A percentile compares a stretch with the other conserved stretches of the same genome.
Conservation (phyloP, 2,888 invertebrate genomes). For the Nomada fucata region DNA sequence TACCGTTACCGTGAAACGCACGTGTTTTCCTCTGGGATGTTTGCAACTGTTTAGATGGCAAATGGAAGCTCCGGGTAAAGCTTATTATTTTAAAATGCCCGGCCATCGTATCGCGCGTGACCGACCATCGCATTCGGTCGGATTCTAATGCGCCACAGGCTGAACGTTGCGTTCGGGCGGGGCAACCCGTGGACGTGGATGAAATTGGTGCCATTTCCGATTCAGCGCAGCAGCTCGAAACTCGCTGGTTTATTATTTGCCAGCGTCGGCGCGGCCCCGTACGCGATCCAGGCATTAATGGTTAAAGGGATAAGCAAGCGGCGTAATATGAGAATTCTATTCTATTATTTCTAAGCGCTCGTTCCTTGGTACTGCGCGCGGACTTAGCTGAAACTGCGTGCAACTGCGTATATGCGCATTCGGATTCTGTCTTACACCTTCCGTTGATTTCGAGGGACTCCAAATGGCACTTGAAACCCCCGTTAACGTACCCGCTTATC, state of each 20-base stretch:
- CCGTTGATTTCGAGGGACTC: too few species aligned
- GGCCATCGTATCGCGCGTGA: neutral
- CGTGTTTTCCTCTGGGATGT: conserved; percentile 42
- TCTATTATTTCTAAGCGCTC: neutral
- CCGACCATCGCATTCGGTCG: neutral
- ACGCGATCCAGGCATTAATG: neutral
- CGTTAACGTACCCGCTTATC: too few species aligned
- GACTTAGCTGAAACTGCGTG: too few species aligned
- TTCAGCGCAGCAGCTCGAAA: conserved; percentile 5
- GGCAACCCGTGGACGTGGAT: neutral
- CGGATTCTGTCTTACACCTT: too few species aligned
- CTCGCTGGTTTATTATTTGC: conserved; percentile 19
- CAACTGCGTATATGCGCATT: too few species aligned
- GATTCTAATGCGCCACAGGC: conserved; percentile 17
- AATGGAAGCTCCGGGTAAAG: conserved; percentile 40
- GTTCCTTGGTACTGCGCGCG: too few species aligned
- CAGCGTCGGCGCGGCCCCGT: neutral
- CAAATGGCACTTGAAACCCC: too few species aligned
- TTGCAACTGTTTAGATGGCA: conserved; percentile 46
- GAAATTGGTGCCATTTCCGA: conserved; percentile 26
- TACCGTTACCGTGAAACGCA: conserved; percentile 59
- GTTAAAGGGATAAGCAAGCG: conserved; percentile 2
- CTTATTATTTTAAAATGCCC: conserved; percentile 41
- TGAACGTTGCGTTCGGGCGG: neutral
- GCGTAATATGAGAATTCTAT: neutral